phyloP scores from a whole-genome alignment of 2,888 invertebrate species.

The Apoda limacodes region DNA sequence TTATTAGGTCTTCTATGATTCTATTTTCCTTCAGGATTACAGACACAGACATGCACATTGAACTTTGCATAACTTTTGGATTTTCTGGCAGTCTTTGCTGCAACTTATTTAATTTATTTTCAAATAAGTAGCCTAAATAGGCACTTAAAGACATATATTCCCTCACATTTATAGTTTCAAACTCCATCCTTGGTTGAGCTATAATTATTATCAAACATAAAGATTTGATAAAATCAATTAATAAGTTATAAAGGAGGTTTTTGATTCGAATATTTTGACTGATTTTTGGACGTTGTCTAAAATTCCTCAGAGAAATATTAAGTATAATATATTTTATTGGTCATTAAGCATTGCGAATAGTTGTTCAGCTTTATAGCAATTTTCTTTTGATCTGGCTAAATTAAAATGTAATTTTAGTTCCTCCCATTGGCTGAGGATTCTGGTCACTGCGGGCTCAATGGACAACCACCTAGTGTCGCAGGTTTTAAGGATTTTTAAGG shows the following conservation, averaged over 20 bases:
- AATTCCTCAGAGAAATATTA: constrained; percentile 2
- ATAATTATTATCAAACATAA: constrained; percentile 15
- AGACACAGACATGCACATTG: constrained; percentile 12
- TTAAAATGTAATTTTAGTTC: constrained; percentile 9
- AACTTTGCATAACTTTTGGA: constrained; percentile 13
- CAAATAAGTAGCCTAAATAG: constrained; percentile 17
- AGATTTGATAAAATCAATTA: constrained; percentile 9
- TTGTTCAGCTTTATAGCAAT: constrained; percentile 7
- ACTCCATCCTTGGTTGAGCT: constrained; percentile 14
- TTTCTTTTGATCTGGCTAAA: constrained; percentile 1
- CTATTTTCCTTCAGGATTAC: constrained; percentile 16
- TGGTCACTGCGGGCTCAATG: constrained; percentile 8
- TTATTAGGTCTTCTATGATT: constrained; percentile 12
- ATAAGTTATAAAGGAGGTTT: constrained; percentile 10
- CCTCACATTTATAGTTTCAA: constrained; percentile 15
- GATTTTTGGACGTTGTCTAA: constrained; percentile 13
- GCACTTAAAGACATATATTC: constrained; percentile 15
- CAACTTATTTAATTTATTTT: constrained; percentile 14
- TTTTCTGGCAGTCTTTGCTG: constrained; percentile 16
- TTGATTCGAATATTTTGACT: constrained; percentile 16
- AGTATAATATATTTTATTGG: constrained; percentile 3
- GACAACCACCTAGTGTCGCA: constrained; percentile 15
- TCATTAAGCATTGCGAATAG: constrained; percentile 4
- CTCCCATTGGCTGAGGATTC: constrained; percentile 5
- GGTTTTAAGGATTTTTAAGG: constrained; percentile 13